Conservation (phyloP, 2,797 vertebrate genomes). For the Tarsius wallacei region DNA sequence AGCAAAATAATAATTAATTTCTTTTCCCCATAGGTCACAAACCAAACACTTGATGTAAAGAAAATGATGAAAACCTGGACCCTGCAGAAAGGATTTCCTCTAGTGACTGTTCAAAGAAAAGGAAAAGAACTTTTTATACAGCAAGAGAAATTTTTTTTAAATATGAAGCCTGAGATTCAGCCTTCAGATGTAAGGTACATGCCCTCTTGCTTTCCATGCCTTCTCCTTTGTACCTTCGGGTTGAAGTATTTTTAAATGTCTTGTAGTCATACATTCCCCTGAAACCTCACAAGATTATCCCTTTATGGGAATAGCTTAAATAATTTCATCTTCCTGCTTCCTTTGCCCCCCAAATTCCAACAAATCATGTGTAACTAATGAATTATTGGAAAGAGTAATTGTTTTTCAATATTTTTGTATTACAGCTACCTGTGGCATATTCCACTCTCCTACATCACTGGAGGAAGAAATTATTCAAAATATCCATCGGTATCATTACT, state of each 20-base stretch:
- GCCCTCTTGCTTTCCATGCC: neutral
- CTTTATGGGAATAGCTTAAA: constrained; percentile 51
- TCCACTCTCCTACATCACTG: constrained; percentile 95
- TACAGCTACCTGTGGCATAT: constrained; percentile 95
- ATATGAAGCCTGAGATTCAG: constrained; percentile 88
- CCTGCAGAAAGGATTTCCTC: constrained; percentile 96
- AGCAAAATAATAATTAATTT: constrained; percentile 32
- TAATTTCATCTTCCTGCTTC: constrained; percentile 38
- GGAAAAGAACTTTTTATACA: constrained; percentile 92
- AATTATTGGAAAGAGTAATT: constrained; percentile 45
- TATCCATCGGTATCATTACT: constrained; percentile 92
- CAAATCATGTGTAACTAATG: constrained; percentile 4
- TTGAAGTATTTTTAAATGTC: constrained; percentile 53
- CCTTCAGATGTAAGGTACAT: constrained; percentile 91
- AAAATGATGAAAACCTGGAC: constrained; percentile 98
- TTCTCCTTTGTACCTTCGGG: neutral
- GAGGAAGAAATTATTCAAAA: constrained; percentile 91
- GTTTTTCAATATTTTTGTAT: constrained; percentile 76
- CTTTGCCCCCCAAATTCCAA: neutral
- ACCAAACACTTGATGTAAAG: constrained; percentile 92
- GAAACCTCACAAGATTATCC: constrained; percentile 45
- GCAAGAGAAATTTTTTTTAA: constrained; percentile 95
- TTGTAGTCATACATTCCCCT: constrained; percentile 2
- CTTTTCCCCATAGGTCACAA: constrained; percentile 89
- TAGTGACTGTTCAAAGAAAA: constrained; percentile 94